Conservation (phyloP, 2,113 vertebrate genomes). For the Arothron firmamentum region DNA sequence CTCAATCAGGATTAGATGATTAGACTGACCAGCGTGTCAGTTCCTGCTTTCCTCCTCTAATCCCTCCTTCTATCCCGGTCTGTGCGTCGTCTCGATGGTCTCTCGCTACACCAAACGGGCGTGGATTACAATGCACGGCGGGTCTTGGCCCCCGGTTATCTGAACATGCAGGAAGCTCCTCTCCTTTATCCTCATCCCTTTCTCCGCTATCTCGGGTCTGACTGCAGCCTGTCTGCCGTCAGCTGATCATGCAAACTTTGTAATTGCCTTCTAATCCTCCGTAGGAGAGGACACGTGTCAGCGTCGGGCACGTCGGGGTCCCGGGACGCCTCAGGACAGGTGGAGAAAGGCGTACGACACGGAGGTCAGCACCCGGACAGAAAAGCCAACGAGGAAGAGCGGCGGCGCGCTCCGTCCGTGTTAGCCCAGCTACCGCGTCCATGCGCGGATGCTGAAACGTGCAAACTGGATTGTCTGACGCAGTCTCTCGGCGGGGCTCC, state of each 20-base stretch:
- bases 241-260: conserved; percentile 46
- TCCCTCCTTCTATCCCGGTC: no score
- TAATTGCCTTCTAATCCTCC: conserved; percentile 54
- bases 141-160: conserved; percentile 2
- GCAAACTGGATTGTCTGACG: no score
- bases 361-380: conserved; percentile 22
- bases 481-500: no score
- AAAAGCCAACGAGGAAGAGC: background rate
- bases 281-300: conserved; percentile 36
- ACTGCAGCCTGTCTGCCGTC: conserved; percentile 16
- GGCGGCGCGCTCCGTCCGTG: no score
- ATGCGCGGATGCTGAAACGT: no score
- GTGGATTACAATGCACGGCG: conserved; percentile 5
- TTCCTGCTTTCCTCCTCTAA: no score
- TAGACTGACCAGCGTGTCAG: no score
- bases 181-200: conserved; percentile 22
- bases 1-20: background rate
- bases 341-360: conserved; percentile 16
- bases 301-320: conserved; percentile 26
- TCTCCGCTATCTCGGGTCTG: conserved; percentile 21
- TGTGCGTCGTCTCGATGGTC: no score
- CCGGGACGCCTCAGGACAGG: conserved; percentile 15
- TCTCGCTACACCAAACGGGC: background rate
- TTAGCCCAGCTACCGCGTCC: no score
- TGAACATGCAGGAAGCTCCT: conserved; percentile 14